phyloP scores from a whole-genome alignment of 2,113 vertebrate species.

The Hucho hucho region DNA sequence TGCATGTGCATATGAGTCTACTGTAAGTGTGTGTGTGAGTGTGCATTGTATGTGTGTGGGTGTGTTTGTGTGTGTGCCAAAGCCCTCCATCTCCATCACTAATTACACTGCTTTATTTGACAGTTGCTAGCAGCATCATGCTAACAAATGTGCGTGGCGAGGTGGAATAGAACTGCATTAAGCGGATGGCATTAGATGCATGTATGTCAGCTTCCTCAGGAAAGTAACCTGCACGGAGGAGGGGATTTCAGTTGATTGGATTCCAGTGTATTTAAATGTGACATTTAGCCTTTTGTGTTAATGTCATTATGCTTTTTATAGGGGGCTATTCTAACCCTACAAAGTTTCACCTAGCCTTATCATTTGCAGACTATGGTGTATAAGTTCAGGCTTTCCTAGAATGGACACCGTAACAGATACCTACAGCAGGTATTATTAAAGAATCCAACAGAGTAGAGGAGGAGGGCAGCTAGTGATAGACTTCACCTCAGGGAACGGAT shows the following conservation, averaged over 20 bases:
- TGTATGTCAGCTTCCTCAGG: conserved; percentile 20
- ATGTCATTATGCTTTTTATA: conserved; percentile 12
- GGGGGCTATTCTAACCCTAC: not conserved
- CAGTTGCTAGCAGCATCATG: not conserved
- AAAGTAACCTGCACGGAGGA: conserved; percentile 9
- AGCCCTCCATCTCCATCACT: conserved; percentile 4
- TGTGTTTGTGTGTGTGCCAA: not conserved
- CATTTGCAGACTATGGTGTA: too few species aligned
- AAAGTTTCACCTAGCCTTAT: not conserved
- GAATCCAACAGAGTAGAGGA: too few species aligned
- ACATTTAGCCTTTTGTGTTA: not conserved
- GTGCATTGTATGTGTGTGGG: not conserved
- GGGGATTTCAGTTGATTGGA: conserved; percentile 28
- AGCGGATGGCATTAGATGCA: conserved; percentile 18
- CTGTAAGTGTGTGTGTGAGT: not conserved
- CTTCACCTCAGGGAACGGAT: not conserved
- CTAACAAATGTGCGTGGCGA: not conserved
- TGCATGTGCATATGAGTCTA: too few species aligned
- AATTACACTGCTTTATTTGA: conserved; percentile 27
- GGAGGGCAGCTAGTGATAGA: not conserved
- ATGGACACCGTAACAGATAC: too few species aligned
- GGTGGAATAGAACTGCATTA: conserved; percentile 6
- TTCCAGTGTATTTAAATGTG: conserved; percentile 20
- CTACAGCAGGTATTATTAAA: too few species aligned
- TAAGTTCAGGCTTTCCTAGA: too few species aligned